Base-by-base conservation (phyloP, 1,140 invertebrate genomes). In the Rhopalosiphum padi region DNA sequence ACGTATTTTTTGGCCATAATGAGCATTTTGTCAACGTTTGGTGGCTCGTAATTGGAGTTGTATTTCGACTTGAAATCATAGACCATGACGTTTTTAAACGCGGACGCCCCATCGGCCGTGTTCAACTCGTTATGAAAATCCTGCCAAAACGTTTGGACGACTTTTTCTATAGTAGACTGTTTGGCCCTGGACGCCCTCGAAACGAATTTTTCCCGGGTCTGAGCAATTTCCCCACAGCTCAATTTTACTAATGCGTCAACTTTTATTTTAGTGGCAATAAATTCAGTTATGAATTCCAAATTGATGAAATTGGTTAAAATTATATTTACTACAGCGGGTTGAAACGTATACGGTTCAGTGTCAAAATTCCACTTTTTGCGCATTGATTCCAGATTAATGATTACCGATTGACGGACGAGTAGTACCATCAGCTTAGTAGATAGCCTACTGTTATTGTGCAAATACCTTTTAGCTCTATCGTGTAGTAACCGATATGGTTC, bases 291-390 rank as follows among this genome's bases (percentile, higher is more conserved):
- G 0, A 92, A 51, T 22, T 46, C 77, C 46, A 82, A 53, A 41
- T 92, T 35, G 18, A 92, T 83, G 30, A 92, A 92, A 51, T 82
- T 82, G 2, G 46, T 92, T 18, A 92, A 51, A 8, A 92, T 7
- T 35, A 92, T 48, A 15, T 48, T 91, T 30, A 83, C 5, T 25
- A 46, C 7, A 1, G n/a, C 43, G 0, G 88, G 46, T n/a, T n/a
- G 43, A 88, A 43, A 53, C 25, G 23, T 15, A 8, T 55, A 23
- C 7, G 30, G 53, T 37, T 30, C 46, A 9, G 9, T 37, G 18
- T 55, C 22, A 1, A 48, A n/a, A 53, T 55, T 55, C n/a, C 35
- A 48, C 43, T 48, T 88, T 30, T 43, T 23, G 7, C n/a, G 53
- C 37, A 43, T 43, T 68, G 53, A 68, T 18, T 83, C 30, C 0